Evolutionary conservation across 2,797 vertebrate species (phyloP), one percentile per base, ranked within the genome.

Genomic region (Picus viridis): DNA sequence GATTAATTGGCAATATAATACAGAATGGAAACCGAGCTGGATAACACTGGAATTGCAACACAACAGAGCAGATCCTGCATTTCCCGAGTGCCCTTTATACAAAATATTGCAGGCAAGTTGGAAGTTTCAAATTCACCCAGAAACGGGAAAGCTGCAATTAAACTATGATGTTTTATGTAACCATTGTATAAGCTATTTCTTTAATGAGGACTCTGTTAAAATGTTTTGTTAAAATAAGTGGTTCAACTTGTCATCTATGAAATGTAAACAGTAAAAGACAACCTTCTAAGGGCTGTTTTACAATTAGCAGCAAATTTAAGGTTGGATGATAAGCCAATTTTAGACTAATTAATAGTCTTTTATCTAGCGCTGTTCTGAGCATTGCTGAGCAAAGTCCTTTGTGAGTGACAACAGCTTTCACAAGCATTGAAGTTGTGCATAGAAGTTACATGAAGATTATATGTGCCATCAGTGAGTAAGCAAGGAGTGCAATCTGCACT

Each of bases 131-230:
- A 83, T 36, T 87, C 18, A 32, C 10, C 10, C 27, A 29, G 62
- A 34, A 26, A 61, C 10, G 10, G 58, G 54, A 49, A 77, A 71
- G 24, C 7, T 75, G 59, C 90, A 83, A 86, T 58, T 29, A 86
- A 73, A 41, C 3, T 4, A 18, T 5, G n/a, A 6, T 20, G 30
- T 56, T 76, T 68, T 78, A 54, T 34, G 41, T 34, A 63, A 85
- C 17, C 16, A 29, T 8, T 12, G 32, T 0, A 0, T 16, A 51
- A 4, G 4, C 16, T 47, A 10, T 30, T 53, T 73, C 61, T 82
- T 86, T 22, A 59, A 83, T 3, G 7, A 56, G 14, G 51, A 34
- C 9, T 39, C 26, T 34, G 18, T 51, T 63, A 67, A 73, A 73
- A 12, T 51, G 9, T 65, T 93, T 86, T 67, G 11, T 64, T 86